Evolutionary conservation across 1,140 invertebrate genomes (phyloP), one percentile per base, ranked within the genome.

Genomic region (Hyles euphorbiae): DNA sequence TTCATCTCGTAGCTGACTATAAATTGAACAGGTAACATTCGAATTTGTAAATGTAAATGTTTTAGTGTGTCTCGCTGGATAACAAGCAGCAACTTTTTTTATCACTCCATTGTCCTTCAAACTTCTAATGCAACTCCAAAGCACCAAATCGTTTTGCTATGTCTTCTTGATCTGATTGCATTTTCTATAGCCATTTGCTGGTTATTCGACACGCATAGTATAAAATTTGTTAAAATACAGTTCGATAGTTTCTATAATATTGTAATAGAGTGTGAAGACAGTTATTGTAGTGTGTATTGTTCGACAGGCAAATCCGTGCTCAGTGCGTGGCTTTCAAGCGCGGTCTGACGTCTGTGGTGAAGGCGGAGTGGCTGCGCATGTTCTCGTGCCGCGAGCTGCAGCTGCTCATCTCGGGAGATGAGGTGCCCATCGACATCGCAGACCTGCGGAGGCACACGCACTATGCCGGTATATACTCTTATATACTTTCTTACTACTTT

Each of bases 311-410:
- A 90, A 97, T 98, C 60, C 91, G 95, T 50, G 90, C 93, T 2
- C 97, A 99, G 66, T 98, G 96, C 72, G 91, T 90, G 56, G 95
- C 96, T 32, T 97, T 97, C 76, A 94, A 95, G 67, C 93, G 94
- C 86, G 93, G 98, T 1, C 90, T 99, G 45, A 94, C 95, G 22
- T 95, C 96, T 76, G 96, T 99, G 1, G 92, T 99, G 43, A 94
- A 95, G 6, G 86, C 97, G 9, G 94, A 98, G 61, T 98, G 97
- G 96, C 84, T 99, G 34, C 93, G 96, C 59, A 95, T 99, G 93
- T 99, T 99, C 88, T 97, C 96, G 74, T 96, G 96, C 68, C 94
- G 96, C 67, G 98, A 99, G 89, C 89, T 99, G 49, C 97, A 99
- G 86, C 94, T 98, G 48, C 90, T 99, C 8, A 96, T 99, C 61